Conservation (phyloP, 2,888 invertebrate species). For the Parnassius orleans region DNA sequence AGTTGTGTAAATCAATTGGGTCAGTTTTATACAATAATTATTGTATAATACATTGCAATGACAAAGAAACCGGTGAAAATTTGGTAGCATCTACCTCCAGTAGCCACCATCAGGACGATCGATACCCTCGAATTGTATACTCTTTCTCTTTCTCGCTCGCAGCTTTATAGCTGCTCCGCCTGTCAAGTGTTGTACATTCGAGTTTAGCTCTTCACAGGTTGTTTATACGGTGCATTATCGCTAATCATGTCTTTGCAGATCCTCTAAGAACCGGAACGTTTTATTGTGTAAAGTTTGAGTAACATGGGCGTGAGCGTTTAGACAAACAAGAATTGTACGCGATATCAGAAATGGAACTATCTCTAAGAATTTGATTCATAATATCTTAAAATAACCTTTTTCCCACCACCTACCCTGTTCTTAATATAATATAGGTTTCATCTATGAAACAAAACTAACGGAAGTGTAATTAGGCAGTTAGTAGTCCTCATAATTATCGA, state of each 20-base stretch:
- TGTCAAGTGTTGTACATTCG: slow-evolving; percentile 18
- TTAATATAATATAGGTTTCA: no score
- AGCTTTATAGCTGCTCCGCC: slow-evolving; percentile 22
- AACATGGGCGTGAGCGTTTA: slow-evolving; percentile 22
- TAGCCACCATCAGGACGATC: slow-evolving; percentile 32
- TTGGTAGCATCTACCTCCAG: slow-evolving; percentile 25
- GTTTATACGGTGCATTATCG: slow-evolving; percentile 14
- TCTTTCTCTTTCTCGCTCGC: slow-evolving; percentile 31
- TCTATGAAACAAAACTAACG: no score
- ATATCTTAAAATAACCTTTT: neutral
- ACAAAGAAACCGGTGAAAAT: slow-evolving; percentile 22
- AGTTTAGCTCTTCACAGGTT: slow-evolving; percentile 20
- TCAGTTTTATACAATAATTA: slow-evolving; percentile 8
- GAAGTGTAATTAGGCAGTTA: no score
- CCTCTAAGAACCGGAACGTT: slow-evolving; percentile 21
- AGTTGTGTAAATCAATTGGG: neutral
- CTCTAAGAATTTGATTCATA: slow-evolving; percentile 2
- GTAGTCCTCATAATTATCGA: no score
- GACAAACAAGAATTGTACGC: slow-evolving; percentile 15
- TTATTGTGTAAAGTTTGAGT: slow-evolving; percentile 23
- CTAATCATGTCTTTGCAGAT: slow-evolving; percentile 6
- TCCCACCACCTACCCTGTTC: no score
- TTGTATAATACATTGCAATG: slow-evolving; percentile 18
- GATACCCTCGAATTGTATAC: slow-evolving; percentile 36
- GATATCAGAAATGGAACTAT: slow-evolving; percentile 7